These are phyloP conservation scores for Rhinophrynus dorsalis DNA, from an alignment of 2,797 vertebrate species.

Conservation along the genomic window DNA sequence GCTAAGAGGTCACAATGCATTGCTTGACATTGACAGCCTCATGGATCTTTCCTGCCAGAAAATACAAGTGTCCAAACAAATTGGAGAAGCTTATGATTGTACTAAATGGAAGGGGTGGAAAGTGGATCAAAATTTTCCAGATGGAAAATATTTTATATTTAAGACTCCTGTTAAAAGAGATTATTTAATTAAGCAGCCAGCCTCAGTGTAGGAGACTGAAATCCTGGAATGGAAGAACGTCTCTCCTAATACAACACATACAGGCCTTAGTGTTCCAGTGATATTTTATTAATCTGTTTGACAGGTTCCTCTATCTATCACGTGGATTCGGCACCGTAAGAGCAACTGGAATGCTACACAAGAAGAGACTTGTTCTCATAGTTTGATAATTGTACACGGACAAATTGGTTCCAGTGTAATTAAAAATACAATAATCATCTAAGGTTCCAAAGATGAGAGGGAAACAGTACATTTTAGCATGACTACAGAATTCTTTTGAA, in stretches of 20 bases:
- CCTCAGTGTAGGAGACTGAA: not conserved
- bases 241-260: not conserved
- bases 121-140: not conserved
- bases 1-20: no score
- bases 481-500: constrained; percentile 29
- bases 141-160: not conserved
- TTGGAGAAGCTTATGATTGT: no score
- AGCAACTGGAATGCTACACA: not conserved
- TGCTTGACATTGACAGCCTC: no score
- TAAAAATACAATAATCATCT: constrained; percentile 29
- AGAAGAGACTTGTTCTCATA: constrained; percentile 22
- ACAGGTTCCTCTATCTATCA: not conserved
- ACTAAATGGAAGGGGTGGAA: no score
- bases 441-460: constrained; percentile 25
- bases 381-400: constrained; percentile 26
- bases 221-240: not conserved
- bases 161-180: not conserved
- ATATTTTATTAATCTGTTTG: not conserved
- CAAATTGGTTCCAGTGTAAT: constrained; percentile 41
- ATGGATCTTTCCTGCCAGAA: no score
- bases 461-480: not conserved
- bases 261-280: not conserved
- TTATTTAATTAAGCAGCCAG: not conserved
- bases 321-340: not conserved
- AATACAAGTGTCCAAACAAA: no score